Percentiles rank a stretch among this genome's conserved stretches.
These are phyloP conservation scores for Achroia grisella DNA, from an alignment of 1,140 invertebrate genomes.

Conservation along the genomic window DNA sequence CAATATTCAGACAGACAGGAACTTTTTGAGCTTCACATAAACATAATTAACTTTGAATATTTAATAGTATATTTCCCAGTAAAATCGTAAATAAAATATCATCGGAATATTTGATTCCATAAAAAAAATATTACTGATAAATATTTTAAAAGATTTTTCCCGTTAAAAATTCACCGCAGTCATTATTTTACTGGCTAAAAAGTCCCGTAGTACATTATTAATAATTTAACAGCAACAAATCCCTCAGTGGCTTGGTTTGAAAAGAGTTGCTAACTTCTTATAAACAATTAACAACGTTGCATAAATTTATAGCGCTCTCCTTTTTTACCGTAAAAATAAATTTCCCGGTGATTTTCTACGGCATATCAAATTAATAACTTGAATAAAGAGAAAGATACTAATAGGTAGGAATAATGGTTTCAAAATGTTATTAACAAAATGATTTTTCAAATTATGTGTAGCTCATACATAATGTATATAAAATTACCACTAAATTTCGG, in stretches of 20 bases:
- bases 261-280: slow-evolving; percentile 31
- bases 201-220: slow-evolving; percentile 23
- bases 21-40: too few species aligned
- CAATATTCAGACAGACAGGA: too few species aligned
- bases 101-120: too few species aligned
- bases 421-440: slow-evolving; percentile 5
- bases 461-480: slow-evolving; percentile 36
- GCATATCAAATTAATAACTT: slow-evolving; percentile 12
- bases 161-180: slow-evolving; percentile 26
- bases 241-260: slow-evolving; percentile 21
- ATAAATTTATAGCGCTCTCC: not conserved
- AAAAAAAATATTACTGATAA: too few species aligned
- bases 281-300: slow-evolving; percentile 15
- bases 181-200: slow-evolving; percentile 26
- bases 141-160: slow-evolving; percentile 13
- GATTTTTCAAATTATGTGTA: slow-evolving; percentile 18
- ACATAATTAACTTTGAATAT: too few species aligned
- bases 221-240: slow-evolving; percentile 24
- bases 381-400: not conserved
- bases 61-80: too few species aligned
- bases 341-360: slow-evolving; percentile 2
- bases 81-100: too few species aligned
- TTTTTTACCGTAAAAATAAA: slow-evolving; percentile 1
- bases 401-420: too few species aligned
- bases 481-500: slow-evolving; percentile 56